phyloP scores from a whole-genome alignment of 2,888 invertebrate species.

The Thereva nobilitata region DNA sequence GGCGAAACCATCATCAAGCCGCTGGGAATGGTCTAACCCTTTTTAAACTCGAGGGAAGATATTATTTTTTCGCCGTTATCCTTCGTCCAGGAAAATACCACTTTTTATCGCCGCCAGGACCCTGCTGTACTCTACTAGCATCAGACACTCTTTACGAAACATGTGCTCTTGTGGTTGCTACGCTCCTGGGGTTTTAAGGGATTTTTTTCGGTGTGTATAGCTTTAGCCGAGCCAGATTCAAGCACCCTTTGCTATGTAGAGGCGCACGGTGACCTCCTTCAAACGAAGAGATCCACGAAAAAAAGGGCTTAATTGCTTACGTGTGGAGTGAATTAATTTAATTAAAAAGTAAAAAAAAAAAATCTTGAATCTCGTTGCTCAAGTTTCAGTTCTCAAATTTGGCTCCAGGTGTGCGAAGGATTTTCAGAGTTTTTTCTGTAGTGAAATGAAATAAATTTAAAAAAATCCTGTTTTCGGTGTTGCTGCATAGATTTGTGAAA shows the following conservation, averaged over 20 bases:
- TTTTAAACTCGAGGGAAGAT: no score
- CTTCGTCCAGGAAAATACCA: conserved; percentile 9
- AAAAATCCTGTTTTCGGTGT: no score
- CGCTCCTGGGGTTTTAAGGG: not conserved
- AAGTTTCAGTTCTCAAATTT: no score
- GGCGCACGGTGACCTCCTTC: conserved; percentile 5
- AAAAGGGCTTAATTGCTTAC: conserved; percentile 25
- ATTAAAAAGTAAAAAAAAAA: conserved; percentile 19
- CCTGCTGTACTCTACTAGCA: conserved; percentile 5
- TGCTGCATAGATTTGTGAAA: no score
- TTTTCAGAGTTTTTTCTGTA: no score
- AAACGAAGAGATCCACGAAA: conserved; percentile 20
- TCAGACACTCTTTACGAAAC: conserved; percentile 30
- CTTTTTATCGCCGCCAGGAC: conserved; percentile 19
- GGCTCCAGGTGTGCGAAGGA: no score
- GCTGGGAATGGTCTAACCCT: no score
- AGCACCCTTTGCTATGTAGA: conserved; percentile 1
- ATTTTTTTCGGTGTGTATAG: no score
- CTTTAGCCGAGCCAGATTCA: not conserved
- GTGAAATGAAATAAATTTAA: no score
- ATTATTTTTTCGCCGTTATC: conserved; percentile 18
- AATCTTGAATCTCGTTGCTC: not conserved
- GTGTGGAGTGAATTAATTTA: conserved; percentile 31
- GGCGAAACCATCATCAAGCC: no score
- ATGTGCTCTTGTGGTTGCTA: conserved; percentile 26